Evolutionary conservation across 2,888 invertebrate species (phyloP), one percentile per base, ranked within the genome.

Genomic region (Fragum fragum): DNA sequence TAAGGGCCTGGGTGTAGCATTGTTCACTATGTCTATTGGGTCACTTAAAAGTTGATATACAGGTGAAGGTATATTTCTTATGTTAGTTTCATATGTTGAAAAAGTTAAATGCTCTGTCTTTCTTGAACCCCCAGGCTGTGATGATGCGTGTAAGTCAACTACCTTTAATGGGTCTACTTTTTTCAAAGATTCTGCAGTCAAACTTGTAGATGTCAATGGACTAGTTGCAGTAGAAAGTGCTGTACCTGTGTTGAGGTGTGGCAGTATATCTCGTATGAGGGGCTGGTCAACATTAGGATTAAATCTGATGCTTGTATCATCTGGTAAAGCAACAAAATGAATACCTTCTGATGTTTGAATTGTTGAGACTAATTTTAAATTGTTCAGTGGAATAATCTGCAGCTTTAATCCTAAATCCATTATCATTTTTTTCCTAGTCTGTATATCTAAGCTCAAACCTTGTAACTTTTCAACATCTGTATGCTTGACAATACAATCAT

Each of bases 341-440:
- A 81, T 36, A 16, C 81, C 81, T 39, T 68, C 72, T 32, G 70
- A 76, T 21, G 81, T 81, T 57, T 81, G 69, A 59, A 81, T 69
- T 21, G 81, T 81, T 14, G 81, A 76, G 1, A 81, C 73, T 32
- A 76, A 74, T 61, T 81, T 76, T 14, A 81, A 53, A 70, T 77
- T 81, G 29, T 81, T 76, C 23, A 81, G 47, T 0, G 81, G 81
- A 23, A 81, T 81, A 18, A 81, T 70, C 52, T 81, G 81, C 32
- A 81, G 39, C 29, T 69, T 76, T 21, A 81, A 61, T 26, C 81
- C 81, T 21, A 81, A 42, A 18, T 73, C 76, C 69, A 81, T 47
- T 23, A 70, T 73, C 39, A 29, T 18, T 36, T 69, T 76, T 21
- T 42, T 69, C 6, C 52, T 32, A 39, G 36, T 32, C 21, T 70